phyloP scores from a whole-genome alignment of 2,888 invertebrate genomes.

The Terebella lapidaria region DNA sequence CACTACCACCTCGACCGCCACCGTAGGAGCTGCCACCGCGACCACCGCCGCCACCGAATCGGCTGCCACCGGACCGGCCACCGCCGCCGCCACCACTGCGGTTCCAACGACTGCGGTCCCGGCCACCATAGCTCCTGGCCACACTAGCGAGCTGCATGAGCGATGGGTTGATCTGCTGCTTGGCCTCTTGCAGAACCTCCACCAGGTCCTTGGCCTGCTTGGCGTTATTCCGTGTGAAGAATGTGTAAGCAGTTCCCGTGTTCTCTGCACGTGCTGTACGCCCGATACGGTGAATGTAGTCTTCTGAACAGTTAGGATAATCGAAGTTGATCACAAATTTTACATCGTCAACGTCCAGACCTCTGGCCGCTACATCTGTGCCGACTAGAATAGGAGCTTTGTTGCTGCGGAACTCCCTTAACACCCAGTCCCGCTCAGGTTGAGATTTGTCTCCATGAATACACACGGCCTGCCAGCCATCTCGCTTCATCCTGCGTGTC shows the following conservation, averaged over 20 bases:
- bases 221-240: constrained; percentile 86
- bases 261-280: constrained; percentile 89
- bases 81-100: background rate
- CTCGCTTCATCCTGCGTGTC: constrained; percentile 73
- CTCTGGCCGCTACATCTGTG: constrained; percentile 91
- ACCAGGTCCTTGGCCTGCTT: constrained; percentile 89
- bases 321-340: constrained; percentile 97
- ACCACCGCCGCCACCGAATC: background rate
- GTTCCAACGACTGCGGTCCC: constrained; percentile 27
- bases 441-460: constrained; percentile 82
- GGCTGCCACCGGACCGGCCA: background rate
- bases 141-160: constrained; percentile 68
- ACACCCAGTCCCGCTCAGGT: constrained; percentile 23
- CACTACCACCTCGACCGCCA: background rate
- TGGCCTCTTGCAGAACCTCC: constrained; percentile 86
- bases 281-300: constrained; percentile 96
- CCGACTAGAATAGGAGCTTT: constrained; percentile 83
- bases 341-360: constrained; percentile 91
- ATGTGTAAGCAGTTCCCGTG: constrained; percentile 92
- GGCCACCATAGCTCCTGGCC: constrained; percentile 3
- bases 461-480: constrained; percentile 63
- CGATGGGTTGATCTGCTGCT: constrained; percentile 80
- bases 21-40: background rate
- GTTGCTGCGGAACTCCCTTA: constrained; percentile 74
- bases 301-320: constrained; percentile 94